Conservation (phyloP, 2,113 vertebrate species). For the Nothocercus julius region DNA sequence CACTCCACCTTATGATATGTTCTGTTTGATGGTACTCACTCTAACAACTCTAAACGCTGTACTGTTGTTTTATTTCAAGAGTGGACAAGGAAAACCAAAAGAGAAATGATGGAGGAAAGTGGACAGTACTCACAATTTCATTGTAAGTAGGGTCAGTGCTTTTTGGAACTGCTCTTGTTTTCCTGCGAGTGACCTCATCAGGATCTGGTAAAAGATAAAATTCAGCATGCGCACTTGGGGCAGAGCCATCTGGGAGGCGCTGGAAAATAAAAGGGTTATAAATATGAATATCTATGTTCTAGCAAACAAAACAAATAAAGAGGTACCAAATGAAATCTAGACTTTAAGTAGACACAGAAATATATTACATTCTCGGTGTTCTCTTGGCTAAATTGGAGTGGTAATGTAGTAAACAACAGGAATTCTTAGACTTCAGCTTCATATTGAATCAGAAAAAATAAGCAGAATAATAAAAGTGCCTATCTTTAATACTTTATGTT, state of each 20-base stretch:
- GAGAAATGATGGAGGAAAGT: neutral
- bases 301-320: constrained; percentile 62
- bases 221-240: constrained; percentile 84
- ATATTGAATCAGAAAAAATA: constrained; percentile 11
- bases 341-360: constrained; percentile 24
- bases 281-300: constrained; percentile 59
- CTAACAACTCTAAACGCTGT: neutral
- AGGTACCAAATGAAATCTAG: constrained; percentile 34
- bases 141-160: constrained; percentile 88
- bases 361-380: neutral
- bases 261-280: constrained; percentile 66
- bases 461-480: constrained; percentile 17
- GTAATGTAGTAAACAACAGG: neutral
- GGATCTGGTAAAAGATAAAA: constrained; percentile 83
- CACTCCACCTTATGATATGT: neutral
- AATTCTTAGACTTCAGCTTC: neutral
- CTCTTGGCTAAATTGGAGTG: neutral
- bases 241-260: constrained; percentile 83
- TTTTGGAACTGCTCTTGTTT: constrained; percentile 85
- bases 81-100: neutral
- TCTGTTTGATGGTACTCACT: neutral
- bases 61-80: neutral
- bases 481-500: constrained; percentile 11
- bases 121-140: constrained; percentile 82
- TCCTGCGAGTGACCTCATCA: constrained; percentile 76